Evolutionary conservation across 2,113 vertebrate species (phyloP), one percentile per base, ranked within the genome.

Genomic region (Zosterops japonicus): DNA sequence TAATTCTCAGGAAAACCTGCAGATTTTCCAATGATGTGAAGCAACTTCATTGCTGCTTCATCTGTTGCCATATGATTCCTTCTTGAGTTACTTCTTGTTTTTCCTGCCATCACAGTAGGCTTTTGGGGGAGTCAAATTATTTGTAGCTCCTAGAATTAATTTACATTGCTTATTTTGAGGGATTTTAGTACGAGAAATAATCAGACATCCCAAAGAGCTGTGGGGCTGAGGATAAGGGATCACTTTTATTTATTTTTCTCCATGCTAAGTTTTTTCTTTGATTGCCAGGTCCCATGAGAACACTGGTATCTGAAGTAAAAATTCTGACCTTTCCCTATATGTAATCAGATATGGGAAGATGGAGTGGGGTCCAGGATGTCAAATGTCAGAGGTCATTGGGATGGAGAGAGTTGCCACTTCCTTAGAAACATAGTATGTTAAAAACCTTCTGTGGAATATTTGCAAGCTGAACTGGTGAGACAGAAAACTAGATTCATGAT

Each of bases 401-500:
- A 46, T 75, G 27, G 68, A 93, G 82, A 53, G 33, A 64, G 23
- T 46, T 65, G 39, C 61, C 24, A 36, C 47, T 82, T 77, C 20
- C 17, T 25, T 57, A 36, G n/a, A 70, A 49, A 56, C 9, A 36
- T 3, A 42, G 16, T 16, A 24, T 35, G 10, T 23, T 86, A 67
- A 35, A 83, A 81, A 41, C 53, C 22, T 83, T 88, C n/a, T 63
- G 25, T 92, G 75, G 50, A 80, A 49, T 57, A 89, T 77, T 90
- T 90, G 67, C 25, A 72, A 59, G 57, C 50, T 64, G 80, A 89
- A 65, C 49, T 71, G 65, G 25, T 86, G 83, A 97, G 57, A 84
- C 19, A 93, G 77, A 96, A 96, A 91, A 95, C 33, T 70, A 91
- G 50, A 89, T 94, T 89, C 87, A 61, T 85, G 74, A 89, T 94